Evolutionary conservation across 2,888 invertebrate genomes (phyloP).

Genomic region (Mythimna loreyi): DNA sequence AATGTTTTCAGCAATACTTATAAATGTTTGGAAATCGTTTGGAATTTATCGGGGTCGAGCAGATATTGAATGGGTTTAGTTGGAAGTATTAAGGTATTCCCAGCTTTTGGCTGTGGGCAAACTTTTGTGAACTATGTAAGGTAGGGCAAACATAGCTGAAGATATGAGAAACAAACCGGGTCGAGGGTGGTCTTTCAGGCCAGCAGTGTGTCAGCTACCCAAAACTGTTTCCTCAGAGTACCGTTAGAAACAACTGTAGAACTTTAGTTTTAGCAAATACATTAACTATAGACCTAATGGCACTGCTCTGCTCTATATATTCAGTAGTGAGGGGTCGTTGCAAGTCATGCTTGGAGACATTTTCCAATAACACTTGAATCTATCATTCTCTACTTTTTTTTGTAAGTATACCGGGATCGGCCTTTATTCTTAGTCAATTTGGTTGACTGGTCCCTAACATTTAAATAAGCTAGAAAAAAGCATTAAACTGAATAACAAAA

Average conservation of each 20-base stretch:
- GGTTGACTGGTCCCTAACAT: too few species aligned
- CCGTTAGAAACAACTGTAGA: neutral
- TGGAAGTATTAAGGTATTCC: slow-evolving; percentile 2
- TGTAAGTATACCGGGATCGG: too few species aligned
- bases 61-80: slow-evolving; percentile 2
- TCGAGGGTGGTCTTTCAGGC: neutral
- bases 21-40: slow-evolving; percentile 17
- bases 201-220: neutral
- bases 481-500: too few species aligned
- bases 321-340: too few species aligned
- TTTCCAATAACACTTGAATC: neutral
- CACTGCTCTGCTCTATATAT: neutral
- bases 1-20: slow-evolving; percentile 12
- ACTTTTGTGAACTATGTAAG: neutral
- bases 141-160: neutral
- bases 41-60: neutral
- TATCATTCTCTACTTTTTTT: too few species aligned
- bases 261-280: neutral
- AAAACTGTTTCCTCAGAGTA: neutral
- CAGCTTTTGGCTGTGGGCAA: neutral
- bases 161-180: neutral
- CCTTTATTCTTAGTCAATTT: neutral
- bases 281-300: neutral
- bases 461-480: too few species aligned
- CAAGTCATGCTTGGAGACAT: too few species aligned